phyloP scores from a whole-genome alignment of 92 coral and sea anemone genomes.

The Porites evermanni region DNA sequence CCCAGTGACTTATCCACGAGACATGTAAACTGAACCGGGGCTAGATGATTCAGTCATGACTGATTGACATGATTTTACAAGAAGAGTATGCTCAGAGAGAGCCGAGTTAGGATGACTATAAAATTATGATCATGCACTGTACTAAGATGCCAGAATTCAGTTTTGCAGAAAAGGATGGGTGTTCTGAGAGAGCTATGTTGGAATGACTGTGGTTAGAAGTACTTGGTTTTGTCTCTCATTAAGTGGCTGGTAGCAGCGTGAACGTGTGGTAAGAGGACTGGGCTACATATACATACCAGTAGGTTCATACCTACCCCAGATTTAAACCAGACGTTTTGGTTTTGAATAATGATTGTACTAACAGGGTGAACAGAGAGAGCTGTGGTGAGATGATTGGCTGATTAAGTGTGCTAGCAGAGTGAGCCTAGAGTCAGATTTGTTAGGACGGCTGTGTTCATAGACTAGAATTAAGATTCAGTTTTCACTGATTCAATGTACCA shows the following conservation, averaged over 20 bases:
- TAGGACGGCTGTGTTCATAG: background rate
- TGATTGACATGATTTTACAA: background rate
- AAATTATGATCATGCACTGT: background rate
- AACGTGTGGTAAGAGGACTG: background rate
- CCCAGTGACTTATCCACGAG: too few species aligned
- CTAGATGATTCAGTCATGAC: too few species aligned
- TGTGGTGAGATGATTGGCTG: background rate
- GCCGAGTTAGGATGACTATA: background rate
- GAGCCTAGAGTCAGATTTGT: background rate
- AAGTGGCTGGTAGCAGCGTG: too few species aligned
- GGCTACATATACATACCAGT: too few species aligned
- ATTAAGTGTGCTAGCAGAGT: background rate
- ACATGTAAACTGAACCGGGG: too few species aligned
- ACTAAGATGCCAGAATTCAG: background rate
- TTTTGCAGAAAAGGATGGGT: too few species aligned
- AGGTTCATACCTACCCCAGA: too few species aligned
- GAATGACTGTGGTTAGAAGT: background rate
- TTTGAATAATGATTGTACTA: too few species aligned
- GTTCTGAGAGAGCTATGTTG: background rate
- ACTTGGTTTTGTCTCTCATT: too few species aligned
- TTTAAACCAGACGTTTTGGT: too few species aligned
- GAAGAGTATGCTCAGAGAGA: background rate
- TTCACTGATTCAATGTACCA: too few species aligned
- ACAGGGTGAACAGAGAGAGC: background rate
- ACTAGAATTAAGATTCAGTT: too few species aligned